Evolutionary conservation across 1,140 invertebrate genomes (phyloP).

Genomic region (Oreohelix idahoensis): DNA sequence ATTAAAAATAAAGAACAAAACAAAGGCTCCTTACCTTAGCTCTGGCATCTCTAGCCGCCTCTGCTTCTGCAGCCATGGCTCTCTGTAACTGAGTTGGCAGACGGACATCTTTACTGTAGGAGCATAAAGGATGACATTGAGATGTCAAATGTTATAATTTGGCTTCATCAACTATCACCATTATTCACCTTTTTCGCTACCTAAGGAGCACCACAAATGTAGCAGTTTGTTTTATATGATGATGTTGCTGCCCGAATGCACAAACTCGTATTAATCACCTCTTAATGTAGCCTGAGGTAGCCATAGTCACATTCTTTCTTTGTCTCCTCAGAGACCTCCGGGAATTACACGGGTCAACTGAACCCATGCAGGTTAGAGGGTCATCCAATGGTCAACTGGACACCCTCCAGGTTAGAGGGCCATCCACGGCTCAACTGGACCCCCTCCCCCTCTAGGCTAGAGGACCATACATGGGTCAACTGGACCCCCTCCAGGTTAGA

Average conservation of each 20-base stretch:
- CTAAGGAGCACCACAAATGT: no score
- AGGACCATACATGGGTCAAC: constrained; percentile 78
- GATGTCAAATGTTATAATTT: no score
- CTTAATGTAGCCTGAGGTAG: no score
- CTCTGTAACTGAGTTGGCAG: constrained; percentile 85
- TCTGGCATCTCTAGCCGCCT: constrained; percentile 66
- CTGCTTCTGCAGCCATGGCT: constrained; percentile 52
- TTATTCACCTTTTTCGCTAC: no score
- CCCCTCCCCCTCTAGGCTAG: constrained; percentile 85
- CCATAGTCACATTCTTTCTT: no score
- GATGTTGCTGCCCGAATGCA: no score
- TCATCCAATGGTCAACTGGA: constrained; percentile 78
- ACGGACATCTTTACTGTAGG: constrained; percentile 87
- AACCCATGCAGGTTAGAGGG: no score
- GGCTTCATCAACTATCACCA: no score
- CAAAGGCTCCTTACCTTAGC: constrained; percentile 60
- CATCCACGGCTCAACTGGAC: constrained; percentile 89
- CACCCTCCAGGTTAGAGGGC: constrained; percentile 90
- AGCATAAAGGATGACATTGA: background rate
- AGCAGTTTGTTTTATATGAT: no score
- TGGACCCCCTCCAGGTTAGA: constrained; percentile 80
- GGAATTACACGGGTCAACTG: no score
- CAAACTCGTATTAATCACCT: no score
- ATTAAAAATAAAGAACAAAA: background rate
- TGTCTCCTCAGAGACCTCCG: no score